Conservation (phyloP, 2,888 invertebrate species). For the Stenchaetothrips biformis region DNA sequence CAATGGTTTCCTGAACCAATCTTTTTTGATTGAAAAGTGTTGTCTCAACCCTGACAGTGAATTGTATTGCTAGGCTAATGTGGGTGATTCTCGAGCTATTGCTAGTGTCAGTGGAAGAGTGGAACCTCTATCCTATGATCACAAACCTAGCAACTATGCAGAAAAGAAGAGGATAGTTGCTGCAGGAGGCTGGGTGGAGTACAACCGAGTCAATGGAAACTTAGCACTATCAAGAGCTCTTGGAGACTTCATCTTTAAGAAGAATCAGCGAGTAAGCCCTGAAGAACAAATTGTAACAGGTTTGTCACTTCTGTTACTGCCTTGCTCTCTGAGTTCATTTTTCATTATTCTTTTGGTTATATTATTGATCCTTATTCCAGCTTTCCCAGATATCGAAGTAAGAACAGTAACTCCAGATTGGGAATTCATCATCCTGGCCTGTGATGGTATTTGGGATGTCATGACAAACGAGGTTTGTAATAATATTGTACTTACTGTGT, state of each 20-base stretch:
- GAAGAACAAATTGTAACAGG: constrained; percentile 97
- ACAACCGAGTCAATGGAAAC: constrained; percentile 97
- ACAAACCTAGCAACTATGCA: constrained; percentile 87
- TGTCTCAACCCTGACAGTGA: not conserved
- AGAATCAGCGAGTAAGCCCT: constrained; percentile 74
- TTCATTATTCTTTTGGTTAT: constrained; percentile 26
- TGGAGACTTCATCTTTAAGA: constrained; percentile 95
- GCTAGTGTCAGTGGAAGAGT: constrained; percentile 78
- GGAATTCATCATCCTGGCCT: constrained; percentile 95
- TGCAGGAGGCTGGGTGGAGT: constrained; percentile 96
- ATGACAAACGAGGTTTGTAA: constrained; percentile 71
- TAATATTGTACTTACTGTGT: constrained; percentile 34
- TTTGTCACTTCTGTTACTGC: constrained; percentile 44
- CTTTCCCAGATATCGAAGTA: constrained; percentile 86
- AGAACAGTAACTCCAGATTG: constrained; percentile 78
- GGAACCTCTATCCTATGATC: constrained; percentile 78
- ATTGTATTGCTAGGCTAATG: constrained; percentile 64
- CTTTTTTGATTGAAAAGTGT: not conserved
- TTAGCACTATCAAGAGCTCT: constrained; percentile 91
- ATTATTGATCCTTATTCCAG: constrained; percentile 51
- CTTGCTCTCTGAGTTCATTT: constrained; percentile 2
- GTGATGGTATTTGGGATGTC: constrained; percentile 99
- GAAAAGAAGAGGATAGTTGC: constrained; percentile 85
- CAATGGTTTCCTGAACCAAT: not conserved
- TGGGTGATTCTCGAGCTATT: constrained; percentile 94